Base-by-base conservation (phyloP, 1,140 invertebrate species). In the Mercenaria mercenaria region DNA sequence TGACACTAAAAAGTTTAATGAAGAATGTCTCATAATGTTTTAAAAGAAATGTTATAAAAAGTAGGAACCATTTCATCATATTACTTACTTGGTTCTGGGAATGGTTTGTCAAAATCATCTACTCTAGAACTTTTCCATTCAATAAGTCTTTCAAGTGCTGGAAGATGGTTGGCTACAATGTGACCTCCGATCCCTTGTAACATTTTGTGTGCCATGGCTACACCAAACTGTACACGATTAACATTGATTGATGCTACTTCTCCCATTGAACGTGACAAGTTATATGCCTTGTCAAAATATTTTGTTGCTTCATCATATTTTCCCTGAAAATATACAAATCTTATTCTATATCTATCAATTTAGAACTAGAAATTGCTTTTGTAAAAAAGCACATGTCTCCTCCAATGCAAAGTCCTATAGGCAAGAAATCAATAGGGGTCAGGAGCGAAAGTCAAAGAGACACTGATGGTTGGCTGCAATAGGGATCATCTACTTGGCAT, bases 231-330 rank as follows among this genome's bases (percentile, higher is more conserved):
- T 37, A 95, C 95, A 29, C 95, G 88, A 77, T 95, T 95, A 3
- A 92, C 91, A 79, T 93, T 93, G 37, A 95, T 94, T 8, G 95
- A 91, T 23, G 91, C 88, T 34, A 79, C 77, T 41, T 95, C 94
- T 26, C 92, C 93, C 85, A 95, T 82, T 32, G 95, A 93, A 39
- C 95, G 91, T 4, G 95, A 94, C 37, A 96, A 93, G 91, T 95
- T 95, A 92, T 95, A 96, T 1, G 95, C 94, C 79, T 95, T 95
- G 89, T 92, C 95, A 93, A 96, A 96, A 90, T 95, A 96, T 76
- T 95, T 94, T 29, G 93, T 93, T 0, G 95, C 95, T 90, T 96
- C 93, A 56, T 95, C 92, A 93, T 96, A 96, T 32, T 93, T 91
- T 18, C 95, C 95, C 95, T 96, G 87, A 64, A 92, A 90, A 43